Evolutionary conservation across 2,888 invertebrate genomes (phyloP).

Genomic region (Drosophila mimica): DNA sequence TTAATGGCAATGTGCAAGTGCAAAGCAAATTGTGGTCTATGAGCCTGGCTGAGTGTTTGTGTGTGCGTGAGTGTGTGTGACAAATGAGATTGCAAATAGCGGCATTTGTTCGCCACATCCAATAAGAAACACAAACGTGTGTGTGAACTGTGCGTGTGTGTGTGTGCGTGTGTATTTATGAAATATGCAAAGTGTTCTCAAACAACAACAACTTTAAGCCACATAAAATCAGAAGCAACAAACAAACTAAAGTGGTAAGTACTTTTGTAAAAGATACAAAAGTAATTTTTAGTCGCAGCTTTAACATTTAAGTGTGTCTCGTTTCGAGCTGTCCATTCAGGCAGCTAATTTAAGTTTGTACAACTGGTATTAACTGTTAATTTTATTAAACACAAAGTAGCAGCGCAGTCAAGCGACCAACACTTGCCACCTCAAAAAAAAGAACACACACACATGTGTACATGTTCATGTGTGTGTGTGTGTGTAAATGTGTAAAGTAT

Average conservation of each 20-base stretch:
- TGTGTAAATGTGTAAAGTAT: slow-evolving; percentile 32
- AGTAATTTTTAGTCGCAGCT: slow-evolving; percentile 7
- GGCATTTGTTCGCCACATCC: slow-evolving; percentile 36
- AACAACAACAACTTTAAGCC: slow-evolving; percentile 21
- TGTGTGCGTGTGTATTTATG: slow-evolving; percentile 46
- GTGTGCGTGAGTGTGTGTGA: slow-evolving; percentile 48
- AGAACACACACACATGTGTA: slow-evolving; percentile 12
- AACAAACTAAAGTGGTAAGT: slow-evolving; percentile 39
- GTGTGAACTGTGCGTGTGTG: slow-evolving; percentile 23
- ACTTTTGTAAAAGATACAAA: slow-evolving; percentile 16
- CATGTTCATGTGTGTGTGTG: slow-evolving; percentile 19
- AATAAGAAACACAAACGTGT: slow-evolving; percentile 45
- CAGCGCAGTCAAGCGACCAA: slow-evolving; percentile 45
- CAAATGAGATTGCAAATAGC: slow-evolving; percentile 65
- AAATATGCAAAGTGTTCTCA: slow-evolving; percentile 51
- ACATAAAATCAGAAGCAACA: slow-evolving; percentile 10
- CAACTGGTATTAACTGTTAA: slow-evolving; percentile 80
- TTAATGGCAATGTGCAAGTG: slow-evolving; percentile 64
- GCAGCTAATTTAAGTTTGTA: slow-evolving; percentile 67
- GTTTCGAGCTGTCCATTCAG: slow-evolving; percentile 30
- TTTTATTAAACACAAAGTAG: slow-evolving; percentile 65
- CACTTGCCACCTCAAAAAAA: slow-evolving; percentile 55
- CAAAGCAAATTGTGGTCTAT: slow-evolving; percentile 72
- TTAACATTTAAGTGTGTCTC: slow-evolving; percentile 9
- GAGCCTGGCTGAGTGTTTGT: slow-evolving; percentile 22